Percentiles rank a stretch among this genome's conserved stretches.
Evolutionary conservation across 2,888 invertebrate genomes (phyloP).

Genomic region (Miltochrista miniata): DNA sequence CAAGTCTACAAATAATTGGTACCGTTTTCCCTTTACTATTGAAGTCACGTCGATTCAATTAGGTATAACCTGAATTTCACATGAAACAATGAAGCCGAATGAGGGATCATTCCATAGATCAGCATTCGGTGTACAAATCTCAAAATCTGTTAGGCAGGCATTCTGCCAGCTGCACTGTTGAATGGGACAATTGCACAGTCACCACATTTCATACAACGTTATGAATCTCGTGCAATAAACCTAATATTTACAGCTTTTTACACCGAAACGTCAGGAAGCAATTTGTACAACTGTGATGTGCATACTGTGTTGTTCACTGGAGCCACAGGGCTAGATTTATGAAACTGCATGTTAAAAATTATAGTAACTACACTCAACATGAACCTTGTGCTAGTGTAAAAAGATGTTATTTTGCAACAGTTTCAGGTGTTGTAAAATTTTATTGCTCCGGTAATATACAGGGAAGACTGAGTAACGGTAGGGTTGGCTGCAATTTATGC

Average conservation of each 20-base stretch:
- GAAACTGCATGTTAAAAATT: constrained; percentile 54
- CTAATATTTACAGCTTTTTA: constrained; percentile 54
- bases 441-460: constrained; percentile 49
- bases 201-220: constrained; percentile 18
- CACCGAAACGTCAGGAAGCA: constrained; percentile 51
- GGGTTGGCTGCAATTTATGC: constrained; percentile 56
- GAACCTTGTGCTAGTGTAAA: constrained; percentile 22
- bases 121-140: constrained; percentile 31
- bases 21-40: no score
- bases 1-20: no score
- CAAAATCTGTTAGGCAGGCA: constrained; percentile 31
- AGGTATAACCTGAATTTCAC: constrained; percentile 19
- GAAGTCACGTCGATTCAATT: constrained; percentile 14
- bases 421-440: constrained; percentile 26
- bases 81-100: constrained; percentile 7
- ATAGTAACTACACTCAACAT: constrained; percentile 15
- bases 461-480: constrained; percentile 50
- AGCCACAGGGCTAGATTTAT: constrained; percentile 52
- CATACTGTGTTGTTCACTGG: constrained; percentile 45
- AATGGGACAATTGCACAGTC: constrained; percentile 29
- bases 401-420: constrained; percentile 32
- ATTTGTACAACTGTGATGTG: constrained; percentile 58
- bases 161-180: constrained; percentile 40
- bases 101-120: constrained; percentile 20
- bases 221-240: constrained; percentile 38